Percentiles rank a stretch among this genome's conserved stretches.
Evolutionary conservation across 1,140 invertebrate genomes (phyloP).

Genomic region (Conopomorpha cramerella): DNA sequence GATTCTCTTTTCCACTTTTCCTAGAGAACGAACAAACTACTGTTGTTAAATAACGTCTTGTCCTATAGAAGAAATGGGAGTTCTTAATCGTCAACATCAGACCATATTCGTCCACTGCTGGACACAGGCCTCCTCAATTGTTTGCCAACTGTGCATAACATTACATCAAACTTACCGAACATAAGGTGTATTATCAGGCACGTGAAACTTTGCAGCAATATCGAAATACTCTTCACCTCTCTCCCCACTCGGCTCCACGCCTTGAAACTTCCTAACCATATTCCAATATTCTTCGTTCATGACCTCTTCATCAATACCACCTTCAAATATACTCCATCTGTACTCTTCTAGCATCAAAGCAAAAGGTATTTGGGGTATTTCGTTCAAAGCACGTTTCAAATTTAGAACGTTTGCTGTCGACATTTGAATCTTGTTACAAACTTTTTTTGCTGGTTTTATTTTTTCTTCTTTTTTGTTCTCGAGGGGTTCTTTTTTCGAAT

Average conservation of each 20-base stretch:
- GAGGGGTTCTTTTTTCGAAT: neutral
- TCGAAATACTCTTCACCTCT: conserved; percentile 68
- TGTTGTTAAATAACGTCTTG: too few species aligned
- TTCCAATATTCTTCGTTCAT: conserved; percentile 73
- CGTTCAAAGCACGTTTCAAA: conserved; percentile 70
- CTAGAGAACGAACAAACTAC: too few species aligned
- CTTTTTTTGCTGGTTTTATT: conserved; percentile 1
- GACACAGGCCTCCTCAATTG: too few species aligned
- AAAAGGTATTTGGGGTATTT: conserved; percentile 77
- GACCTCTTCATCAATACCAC: conserved; percentile 46
- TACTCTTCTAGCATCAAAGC: conserved; percentile 75
- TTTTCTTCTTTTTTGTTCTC: neutral
- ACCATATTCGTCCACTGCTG: too few species aligned
- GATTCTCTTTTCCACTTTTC: too few species aligned
- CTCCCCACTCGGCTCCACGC: conserved; percentile 54
- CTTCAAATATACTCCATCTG: conserved; percentile 75
- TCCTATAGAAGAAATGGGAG: too few species aligned
- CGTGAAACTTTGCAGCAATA: conserved; percentile 72
- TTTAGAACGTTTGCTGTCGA: conserved; percentile 47
- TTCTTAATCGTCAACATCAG: too few species aligned
- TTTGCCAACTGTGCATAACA: too few species aligned
- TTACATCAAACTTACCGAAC: conserved; percentile 68
- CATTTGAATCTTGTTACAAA: conserved; percentile 5
- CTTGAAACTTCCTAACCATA: conserved; percentile 64
- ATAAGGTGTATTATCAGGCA: conserved; percentile 72